phyloP scores from a whole-genome alignment of 23 tunicate genomes.

The Styela plicata region DNA sequence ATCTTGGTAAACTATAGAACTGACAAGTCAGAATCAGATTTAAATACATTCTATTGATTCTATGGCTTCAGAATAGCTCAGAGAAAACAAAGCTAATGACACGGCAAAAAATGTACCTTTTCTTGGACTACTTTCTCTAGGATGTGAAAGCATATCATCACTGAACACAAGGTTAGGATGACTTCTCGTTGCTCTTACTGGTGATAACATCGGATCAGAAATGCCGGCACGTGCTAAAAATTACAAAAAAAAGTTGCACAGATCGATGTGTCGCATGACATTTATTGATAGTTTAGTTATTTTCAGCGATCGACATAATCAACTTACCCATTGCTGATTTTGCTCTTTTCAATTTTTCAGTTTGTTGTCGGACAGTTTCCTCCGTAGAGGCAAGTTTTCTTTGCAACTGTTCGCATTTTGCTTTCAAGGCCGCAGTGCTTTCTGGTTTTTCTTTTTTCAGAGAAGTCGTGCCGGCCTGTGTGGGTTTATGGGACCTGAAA shows the following conservation, averaged over 20 bases:
- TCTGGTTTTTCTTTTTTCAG: slow-evolving; percentile 33
- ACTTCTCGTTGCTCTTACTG: slow-evolving; percentile 63
- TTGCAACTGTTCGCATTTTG: slow-evolving; percentile 42
- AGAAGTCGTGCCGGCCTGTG: neutral
- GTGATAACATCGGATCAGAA: slow-evolving; percentile 58
- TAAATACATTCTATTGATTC: no score
- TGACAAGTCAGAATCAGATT: no score
- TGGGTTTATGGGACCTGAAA: neutral
- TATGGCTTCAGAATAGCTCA: no score
- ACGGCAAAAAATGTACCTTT: neutral
- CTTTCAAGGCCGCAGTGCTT: slow-evolving; percentile 41
- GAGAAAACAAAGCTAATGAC: neutral
- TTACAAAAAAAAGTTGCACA: no score
- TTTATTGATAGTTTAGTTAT: no score
- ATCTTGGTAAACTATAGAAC: no score
- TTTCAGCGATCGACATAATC: no score
- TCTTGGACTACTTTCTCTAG: neutral
- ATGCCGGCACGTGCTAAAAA: slow-evolving; percentile 78
- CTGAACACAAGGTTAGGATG: slow-evolving; percentile 58
- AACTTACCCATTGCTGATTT: slow-evolving; percentile 57
- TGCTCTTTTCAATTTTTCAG: slow-evolving; percentile 74
- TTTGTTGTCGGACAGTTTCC: slow-evolving; percentile 81
- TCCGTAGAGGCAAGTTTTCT: slow-evolving; percentile 76
- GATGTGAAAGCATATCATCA: slow-evolving; percentile 10
- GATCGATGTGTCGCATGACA: neutral